Evolutionary conservation across 2,113 vertebrate genomes (phyloP).

Genomic region (Psammodynastes pulverulentus): DNA sequence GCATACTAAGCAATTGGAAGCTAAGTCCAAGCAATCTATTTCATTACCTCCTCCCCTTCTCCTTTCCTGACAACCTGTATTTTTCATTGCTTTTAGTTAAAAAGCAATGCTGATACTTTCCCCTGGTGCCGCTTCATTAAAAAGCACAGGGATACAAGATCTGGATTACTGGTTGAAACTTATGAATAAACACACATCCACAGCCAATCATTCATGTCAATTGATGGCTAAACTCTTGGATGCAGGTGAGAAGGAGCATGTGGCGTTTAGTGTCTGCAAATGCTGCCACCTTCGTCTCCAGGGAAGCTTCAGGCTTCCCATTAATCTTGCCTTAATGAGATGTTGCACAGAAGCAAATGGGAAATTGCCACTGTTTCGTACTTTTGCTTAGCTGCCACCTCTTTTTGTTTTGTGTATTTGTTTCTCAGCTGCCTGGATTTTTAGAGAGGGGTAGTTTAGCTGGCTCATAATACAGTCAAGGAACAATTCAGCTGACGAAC

Average conservation of each 20-base stretch:
- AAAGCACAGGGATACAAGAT: neutral
- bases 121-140: constrained; percentile 2
- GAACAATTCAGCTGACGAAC: neutral
- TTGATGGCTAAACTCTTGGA: constrained; percentile 14
- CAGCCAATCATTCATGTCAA: constrained; percentile 35
- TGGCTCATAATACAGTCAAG: neutral
- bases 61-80: neutral
- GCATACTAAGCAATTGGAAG: neutral
- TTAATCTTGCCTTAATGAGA: constrained; percentile 33
- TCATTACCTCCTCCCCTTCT: neutral
- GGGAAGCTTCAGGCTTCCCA: constrained; percentile 23
- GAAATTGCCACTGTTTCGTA: neutral
- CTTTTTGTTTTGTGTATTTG: neutral
- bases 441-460: neutral
- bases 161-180: constrained; percentile 25
- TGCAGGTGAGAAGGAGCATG: constrained; percentile 11
- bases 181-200: neutral
- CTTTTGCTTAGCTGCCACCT: neutral
- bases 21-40: neutral
- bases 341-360: neutral
- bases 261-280: constrained; percentile 7
- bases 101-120: neutral
- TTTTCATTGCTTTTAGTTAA: neutral
- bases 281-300: constrained; percentile 20
- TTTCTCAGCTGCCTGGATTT: neutral